Percentiles rank a stretch among this genome's conserved stretches.
These are phyloP conservation scores for Caenorhabditis latens DNA, from an alignment of 1,140 invertebrate species.

Conservation along the genomic window DNA sequence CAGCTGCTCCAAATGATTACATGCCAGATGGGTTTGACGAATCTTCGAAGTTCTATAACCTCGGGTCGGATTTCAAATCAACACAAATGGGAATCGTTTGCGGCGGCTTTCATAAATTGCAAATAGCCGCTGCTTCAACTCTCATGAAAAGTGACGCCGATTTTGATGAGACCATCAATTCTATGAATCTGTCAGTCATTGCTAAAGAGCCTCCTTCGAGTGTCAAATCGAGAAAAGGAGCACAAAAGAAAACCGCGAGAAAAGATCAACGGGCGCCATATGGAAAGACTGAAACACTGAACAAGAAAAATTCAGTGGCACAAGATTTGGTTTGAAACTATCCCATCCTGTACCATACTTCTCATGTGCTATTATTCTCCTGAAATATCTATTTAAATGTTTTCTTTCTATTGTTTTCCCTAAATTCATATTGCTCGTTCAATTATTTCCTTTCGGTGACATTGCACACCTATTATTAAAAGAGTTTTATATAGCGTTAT, in stretches of 20 bases:
- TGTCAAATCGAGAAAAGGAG: neutral
- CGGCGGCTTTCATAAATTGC: neutral
- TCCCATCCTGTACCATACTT: neutral
- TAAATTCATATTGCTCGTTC: neutral
- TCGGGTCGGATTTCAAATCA: neutral
- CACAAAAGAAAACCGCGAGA: neutral
- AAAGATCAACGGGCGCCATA: neutral
- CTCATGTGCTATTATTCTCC: neutral
- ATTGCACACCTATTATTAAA: too few species aligned
- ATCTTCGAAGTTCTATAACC: neutral
- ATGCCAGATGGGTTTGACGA: neutral
- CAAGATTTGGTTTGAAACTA: neutral
- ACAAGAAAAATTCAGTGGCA: neutral
- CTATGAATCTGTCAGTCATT: neutral
- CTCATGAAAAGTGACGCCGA: neutral
- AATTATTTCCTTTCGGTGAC: too few species aligned
- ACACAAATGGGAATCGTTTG: neutral
- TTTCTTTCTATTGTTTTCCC: neutral
- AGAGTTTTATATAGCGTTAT: too few species aligned
- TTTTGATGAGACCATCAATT: neutral
- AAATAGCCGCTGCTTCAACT: conserved; percentile 3
- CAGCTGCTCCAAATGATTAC: conserved; percentile 4
- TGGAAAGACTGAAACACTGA: neutral
- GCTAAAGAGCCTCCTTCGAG: neutral
- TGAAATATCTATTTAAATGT: too few species aligned